Percentiles rank a stretch among this genome's conserved stretches.
phyloP scores from a whole-genome alignment of 2,113 vertebrate species.

The Delphinapterus leucas region DNA sequence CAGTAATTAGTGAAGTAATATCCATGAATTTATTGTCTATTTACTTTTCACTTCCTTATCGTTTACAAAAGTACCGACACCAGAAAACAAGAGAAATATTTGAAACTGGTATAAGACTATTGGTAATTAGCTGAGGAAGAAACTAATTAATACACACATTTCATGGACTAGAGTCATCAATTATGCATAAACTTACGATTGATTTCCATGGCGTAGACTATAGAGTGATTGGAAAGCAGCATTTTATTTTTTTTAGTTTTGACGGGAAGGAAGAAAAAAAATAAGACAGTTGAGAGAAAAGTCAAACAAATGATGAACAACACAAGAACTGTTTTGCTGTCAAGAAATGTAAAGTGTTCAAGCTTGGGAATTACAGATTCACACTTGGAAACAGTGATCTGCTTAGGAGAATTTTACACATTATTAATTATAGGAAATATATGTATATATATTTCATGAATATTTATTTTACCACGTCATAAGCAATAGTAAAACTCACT shows the following conservation, averaged over 20 bases:
- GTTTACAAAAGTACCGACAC: neutral
- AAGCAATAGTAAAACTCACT: constrained; percentile 18
- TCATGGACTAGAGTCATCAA: constrained; percentile 42
- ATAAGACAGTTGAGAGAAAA: constrained; percentile 58
- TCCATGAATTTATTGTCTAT: neutral
- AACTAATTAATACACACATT: constrained; percentile 25
- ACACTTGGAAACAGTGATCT: neutral
- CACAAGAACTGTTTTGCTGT: constrained; percentile 42
- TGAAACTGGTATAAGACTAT: neutral
- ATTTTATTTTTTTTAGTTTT: constrained; percentile 19
- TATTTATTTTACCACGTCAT: constrained; percentile 46
- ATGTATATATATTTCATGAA: neutral
- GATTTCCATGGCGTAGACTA: constrained; percentile 99
- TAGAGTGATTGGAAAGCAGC: constrained; percentile 63
- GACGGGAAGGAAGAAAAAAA: constrained; percentile 73
- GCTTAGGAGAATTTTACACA: constrained; percentile 26
- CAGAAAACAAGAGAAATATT: neutral
- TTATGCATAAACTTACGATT: constrained; percentile 92
- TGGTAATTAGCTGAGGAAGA: constrained; percentile 18
- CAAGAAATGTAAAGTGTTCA: constrained; percentile 54
- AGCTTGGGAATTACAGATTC: constrained; percentile 32
- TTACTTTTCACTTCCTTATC: neutral
- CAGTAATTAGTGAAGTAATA: neutral
- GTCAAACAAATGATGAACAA: constrained; percentile 3
- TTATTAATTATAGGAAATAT: constrained; percentile 51